Evolutionary conservation across 2,797 vertebrate genomes (phyloP).

Genomic region (Dermochelys coriacea): DNA sequence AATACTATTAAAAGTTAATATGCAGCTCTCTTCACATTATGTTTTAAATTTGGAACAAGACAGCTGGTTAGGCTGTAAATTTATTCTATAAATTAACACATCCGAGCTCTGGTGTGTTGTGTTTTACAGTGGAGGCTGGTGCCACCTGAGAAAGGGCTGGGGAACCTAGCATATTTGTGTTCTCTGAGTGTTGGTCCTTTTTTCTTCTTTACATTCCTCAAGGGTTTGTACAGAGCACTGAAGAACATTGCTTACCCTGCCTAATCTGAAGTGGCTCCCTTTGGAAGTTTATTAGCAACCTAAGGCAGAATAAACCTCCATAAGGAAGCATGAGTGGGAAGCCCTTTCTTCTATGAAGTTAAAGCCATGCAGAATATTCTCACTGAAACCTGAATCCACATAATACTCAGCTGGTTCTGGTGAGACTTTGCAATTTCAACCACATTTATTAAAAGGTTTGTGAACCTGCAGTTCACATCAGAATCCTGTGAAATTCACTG

Average conservation of each 20-base stretch:
- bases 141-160: neutral
- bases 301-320: accelerated
- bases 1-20: neutral
- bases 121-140: neutral
- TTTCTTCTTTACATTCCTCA: neutral
- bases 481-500: neutral
- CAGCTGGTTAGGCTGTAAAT: neutral
- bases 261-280: neutral
- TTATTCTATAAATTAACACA: neutral
- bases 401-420: neutral
- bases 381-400: neutral
- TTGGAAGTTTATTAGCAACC: neutral
- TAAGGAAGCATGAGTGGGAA: neutral
- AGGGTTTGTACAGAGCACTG: neutral
- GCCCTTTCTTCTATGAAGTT: neutral
- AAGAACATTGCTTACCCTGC: neutral
- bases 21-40: accelerated
- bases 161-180: neutral
- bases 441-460: neutral
- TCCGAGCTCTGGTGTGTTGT: neutral
- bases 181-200: neutral
- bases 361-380: neutral
- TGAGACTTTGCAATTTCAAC: neutral
- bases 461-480: neutral
- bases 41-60: neutral